These are phyloP conservation scores for Dasypus novemcinctus DNA, from an alignment of 2,113 vertebrate species.

Conservation along the genomic window DNA sequence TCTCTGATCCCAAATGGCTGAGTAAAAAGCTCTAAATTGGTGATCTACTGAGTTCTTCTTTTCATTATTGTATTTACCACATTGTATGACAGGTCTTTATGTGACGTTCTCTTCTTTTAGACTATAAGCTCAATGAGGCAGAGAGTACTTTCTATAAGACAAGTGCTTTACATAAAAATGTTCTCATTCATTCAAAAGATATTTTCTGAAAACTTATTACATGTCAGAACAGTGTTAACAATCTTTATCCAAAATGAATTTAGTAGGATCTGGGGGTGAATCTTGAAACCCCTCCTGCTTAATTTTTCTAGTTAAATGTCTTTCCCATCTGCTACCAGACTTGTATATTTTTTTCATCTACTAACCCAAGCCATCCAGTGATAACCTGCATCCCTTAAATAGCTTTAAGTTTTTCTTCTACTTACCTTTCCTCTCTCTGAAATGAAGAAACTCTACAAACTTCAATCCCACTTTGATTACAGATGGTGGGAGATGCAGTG, in stretches of 20 bases:
- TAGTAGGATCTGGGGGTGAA: background rate
- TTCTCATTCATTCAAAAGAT: background rate
- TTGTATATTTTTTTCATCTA: background rate
- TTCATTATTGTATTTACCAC: background rate
- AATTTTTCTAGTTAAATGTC: background rate
- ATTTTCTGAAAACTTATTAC: background rate
- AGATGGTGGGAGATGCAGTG: background rate
- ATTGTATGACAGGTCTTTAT: background rate
- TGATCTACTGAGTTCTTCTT: background rate
- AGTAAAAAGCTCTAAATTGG: background rate
- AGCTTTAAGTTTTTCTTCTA: background rate
- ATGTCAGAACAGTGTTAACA: background rate
- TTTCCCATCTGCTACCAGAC: background rate
- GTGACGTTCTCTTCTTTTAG: accelerated
- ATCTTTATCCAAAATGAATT: background rate
- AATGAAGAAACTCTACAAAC: background rate
- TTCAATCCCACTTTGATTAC: background rate
- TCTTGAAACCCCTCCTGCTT: background rate
- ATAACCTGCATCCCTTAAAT: background rate
- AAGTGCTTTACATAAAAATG: background rate
- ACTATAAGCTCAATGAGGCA: background rate
- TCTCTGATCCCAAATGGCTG: background rate
- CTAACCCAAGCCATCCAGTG: background rate
- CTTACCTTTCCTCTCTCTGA: background rate
- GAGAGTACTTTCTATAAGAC: background rate